A percentile compares a stretch with the other conserved stretches of the same genome.
These are phyloP conservation scores for Zygogramma bicolorata DNA, from an alignment of 2,888 invertebrate genomes.

Conservation along the genomic window DNA sequence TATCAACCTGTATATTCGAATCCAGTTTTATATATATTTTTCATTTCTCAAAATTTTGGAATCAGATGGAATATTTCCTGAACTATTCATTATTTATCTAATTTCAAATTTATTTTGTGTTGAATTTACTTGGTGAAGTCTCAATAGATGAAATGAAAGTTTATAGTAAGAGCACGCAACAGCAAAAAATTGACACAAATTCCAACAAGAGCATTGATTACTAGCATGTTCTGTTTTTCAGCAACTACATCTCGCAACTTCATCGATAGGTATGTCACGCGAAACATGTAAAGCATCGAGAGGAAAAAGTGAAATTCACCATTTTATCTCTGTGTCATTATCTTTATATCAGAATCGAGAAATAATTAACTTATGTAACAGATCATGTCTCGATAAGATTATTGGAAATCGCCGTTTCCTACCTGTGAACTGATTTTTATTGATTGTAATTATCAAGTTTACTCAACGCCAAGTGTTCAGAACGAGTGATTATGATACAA, in stretches of 20 bases:
- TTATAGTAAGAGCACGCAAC: slow-evolving; percentile 6
- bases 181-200: slow-evolving; percentile 20
- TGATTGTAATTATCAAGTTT: slow-evolving; percentile 18
- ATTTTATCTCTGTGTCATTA: slow-evolving; percentile 25
- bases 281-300: slow-evolving; percentile 32
- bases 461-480: slow-evolving; percentile 7
- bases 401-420: slow-evolving; percentile 26
- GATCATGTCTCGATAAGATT: slow-evolving; percentile 28
- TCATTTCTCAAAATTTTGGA: too few species aligned
- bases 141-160: slow-evolving; percentile 17
- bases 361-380: slow-evolving; percentile 31
- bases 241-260: slow-evolving; percentile 24
- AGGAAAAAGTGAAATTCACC: slow-evolving; percentile 34
- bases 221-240: slow-evolving; percentile 22
- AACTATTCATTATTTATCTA: background rate
- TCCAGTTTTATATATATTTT: too few species aligned
- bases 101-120: too few species aligned
- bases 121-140: background rate
- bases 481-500: background rate
- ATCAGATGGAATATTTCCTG: background rate
- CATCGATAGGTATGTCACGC: slow-evolving; percentile 29
- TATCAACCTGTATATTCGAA: too few species aligned
- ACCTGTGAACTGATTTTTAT: slow-evolving; percentile 16
- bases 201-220: slow-evolving; percentile 22
- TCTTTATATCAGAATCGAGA: slow-evolving; percentile 23